phyloP scores from a whole-genome alignment of 2,797 vertebrate genomes.

The Rhadinocentrus ornatus region DNA sequence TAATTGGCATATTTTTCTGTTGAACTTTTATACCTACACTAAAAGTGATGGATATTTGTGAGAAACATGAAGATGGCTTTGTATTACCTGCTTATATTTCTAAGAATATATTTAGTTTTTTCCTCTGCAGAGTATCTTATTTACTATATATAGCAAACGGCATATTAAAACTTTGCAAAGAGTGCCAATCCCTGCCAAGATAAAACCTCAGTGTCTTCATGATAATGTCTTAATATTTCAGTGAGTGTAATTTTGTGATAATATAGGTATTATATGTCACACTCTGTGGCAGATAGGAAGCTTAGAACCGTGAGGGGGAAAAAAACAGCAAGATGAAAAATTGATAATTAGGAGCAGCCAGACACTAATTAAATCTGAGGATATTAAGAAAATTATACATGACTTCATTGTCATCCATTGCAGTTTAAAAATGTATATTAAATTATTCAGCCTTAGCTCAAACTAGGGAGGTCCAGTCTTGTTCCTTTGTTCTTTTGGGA shows the following conservation, averaged over 20 bases:
- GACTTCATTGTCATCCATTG: slow-evolving; percentile 50
- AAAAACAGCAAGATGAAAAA: slow-evolving; percentile 31
- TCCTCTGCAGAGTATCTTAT: too few species aligned
- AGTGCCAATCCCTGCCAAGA: not conserved
- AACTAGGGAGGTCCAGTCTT: slow-evolving; percentile 49
- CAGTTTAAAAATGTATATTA: slow-evolving; percentile 57
- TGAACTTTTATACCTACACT: too few species aligned
- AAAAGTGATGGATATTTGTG: not conserved
- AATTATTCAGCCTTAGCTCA: slow-evolving; percentile 67
- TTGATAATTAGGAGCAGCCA: slow-evolving; percentile 58
- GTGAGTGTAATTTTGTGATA: slow-evolving; percentile 29
- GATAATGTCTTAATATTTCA: slow-evolving; percentile 36
- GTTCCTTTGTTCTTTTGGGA: slow-evolving; percentile 57
- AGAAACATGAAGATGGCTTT: too few species aligned
- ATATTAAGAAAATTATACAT: slow-evolving; percentile 63
- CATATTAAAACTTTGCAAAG: not conserved
- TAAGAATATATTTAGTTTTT: not conserved
- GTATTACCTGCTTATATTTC: not conserved
- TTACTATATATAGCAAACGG: not conserved
- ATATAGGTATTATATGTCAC: slow-evolving; percentile 31
- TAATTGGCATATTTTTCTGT: too few species aligned
- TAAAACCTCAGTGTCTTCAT: slow-evolving; percentile 4
- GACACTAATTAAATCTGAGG: slow-evolving; percentile 63
- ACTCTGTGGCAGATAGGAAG: slow-evolving; percentile 10
- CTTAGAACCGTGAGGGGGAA: slow-evolving; percentile 15